phyloP scores from a whole-genome alignment of 2,888 invertebrate species.

The Bellardia bayeri region DNA sequence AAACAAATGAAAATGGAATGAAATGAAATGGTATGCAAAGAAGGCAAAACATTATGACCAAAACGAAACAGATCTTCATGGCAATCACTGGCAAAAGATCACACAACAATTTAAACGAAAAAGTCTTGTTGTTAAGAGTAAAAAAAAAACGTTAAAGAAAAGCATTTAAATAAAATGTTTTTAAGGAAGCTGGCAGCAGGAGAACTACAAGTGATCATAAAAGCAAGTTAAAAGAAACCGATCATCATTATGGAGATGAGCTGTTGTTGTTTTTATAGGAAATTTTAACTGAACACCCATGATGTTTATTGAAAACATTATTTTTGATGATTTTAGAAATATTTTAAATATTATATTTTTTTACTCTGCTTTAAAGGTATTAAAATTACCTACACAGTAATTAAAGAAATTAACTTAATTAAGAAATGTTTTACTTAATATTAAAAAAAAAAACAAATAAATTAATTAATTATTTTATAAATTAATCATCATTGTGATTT shows the following conservation, averaged over 20 bases:
- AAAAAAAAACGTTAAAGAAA: background rate
- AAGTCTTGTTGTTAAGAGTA: background rate
- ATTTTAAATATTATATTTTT: background rate
- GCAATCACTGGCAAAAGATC: conserved; percentile 47
- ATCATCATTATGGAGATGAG: conserved; percentile 22
- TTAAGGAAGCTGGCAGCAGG: conserved; percentile 28
- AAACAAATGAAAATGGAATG: background rate
- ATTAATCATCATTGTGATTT: no score
- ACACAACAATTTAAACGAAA: conserved; percentile 48
- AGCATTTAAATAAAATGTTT: conserved; percentile 27
- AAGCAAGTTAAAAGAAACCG: conserved; percentile 14
- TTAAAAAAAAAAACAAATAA: no score
- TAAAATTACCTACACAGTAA: background rate
- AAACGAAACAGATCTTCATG: conserved; percentile 65
- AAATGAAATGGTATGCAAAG: conserved; percentile 15
- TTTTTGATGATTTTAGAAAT: background rate
- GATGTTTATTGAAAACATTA: background rate
- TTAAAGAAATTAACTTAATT: no score
- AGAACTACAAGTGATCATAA: conserved; percentile 22
- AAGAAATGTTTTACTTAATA: no score
- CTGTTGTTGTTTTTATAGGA: background rate
- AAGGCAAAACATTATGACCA: conserved; percentile 40
- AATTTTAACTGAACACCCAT: background rate
- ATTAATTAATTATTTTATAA: no score
- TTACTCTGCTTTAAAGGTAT: background rate